Base-by-base conservation (phyloP, 2,113 vertebrate genomes). In the Coracopsis vasa region DNA sequence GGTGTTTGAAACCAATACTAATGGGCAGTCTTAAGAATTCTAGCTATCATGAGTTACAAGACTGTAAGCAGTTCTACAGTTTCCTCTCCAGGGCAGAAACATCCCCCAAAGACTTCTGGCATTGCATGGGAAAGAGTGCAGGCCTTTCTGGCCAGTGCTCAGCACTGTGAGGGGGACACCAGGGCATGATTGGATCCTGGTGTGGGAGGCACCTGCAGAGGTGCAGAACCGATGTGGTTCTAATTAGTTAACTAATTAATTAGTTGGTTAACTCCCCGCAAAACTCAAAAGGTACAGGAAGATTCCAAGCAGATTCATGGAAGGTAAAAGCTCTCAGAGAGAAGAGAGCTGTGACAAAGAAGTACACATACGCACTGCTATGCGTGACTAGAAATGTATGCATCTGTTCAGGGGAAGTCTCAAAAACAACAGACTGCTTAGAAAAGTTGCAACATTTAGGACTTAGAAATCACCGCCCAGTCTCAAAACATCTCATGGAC, bases 21-120 rank as follows among this genome's bases (percentile, higher is more conserved):
- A 82, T n/a, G 47, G 88, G 62, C 37, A 90, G 41, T 3, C 75
- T 83, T 71, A 85, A 88, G 54, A 60, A 88, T 92, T 90, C 95
- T 45, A 93, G 60, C 89, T 96, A 92, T 61, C 53, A 54, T 0
- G 24, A 92, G 42, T 74, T 93, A 89, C 71, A 93, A 87, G 60
- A 74, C 29, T 65, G 56, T 80, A 97, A 95, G 66, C 45, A 61
- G 61, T 95, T 97, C 86, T 95, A 92, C 73, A 86, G 94, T 80
- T 96, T 95, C 90, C 82, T 91, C 86, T 91, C 70, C 86, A 45
- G 42, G 92, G 58, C 90, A 82, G 29, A 51, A 93, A 83, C 33
- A 71, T 39, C 51, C 64, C 72, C 80, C 61, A 91, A 25, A 87
- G 81, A 50, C 67, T 88, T 92, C 61, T 87, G 91, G 82, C 85